Percentiles rank a stretch among this genome's conserved stretches.
These are phyloP conservation scores for Drosophila peninsularis DNA, from an alignment of 2,888 invertebrate genomes.

Conservation along the genomic window DNA sequence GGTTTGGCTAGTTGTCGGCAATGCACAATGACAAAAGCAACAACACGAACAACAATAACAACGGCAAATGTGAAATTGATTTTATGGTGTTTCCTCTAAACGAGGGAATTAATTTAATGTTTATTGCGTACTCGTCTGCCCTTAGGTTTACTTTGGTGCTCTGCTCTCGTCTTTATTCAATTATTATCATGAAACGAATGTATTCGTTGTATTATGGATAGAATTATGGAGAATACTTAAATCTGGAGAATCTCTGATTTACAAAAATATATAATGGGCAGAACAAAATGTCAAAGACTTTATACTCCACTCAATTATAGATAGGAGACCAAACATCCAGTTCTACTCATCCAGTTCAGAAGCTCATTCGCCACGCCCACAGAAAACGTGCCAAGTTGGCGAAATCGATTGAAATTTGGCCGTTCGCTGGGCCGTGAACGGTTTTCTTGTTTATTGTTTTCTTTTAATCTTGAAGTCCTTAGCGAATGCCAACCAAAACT, in stretches of 20 bases:
- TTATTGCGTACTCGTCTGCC: slow-evolving; percentile 24
- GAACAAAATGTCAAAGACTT: background rate
- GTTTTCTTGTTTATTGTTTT: background rate
- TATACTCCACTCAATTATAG: background rate
- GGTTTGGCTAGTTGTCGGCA: slow-evolving; percentile 25
- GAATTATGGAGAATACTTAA: background rate
- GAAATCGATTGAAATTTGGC: background rate
- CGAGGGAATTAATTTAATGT: slow-evolving; percentile 56
- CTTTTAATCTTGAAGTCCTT: background rate
- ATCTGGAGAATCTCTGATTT: background rate
- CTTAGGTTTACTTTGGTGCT: background rate
- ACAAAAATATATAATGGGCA: background rate
- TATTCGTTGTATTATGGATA: too few relatives aligned
- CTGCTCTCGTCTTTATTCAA: background rate
- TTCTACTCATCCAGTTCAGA: too few relatives aligned
- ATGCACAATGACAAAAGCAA: slow-evolving; percentile 35
- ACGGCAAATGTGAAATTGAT: slow-evolving; percentile 21
- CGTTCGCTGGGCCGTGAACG: background rate
- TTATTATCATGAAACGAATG: background rate
- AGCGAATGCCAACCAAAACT: background rate
- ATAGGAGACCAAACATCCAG: background rate
- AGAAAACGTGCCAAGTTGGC: background rate
- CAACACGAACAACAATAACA: background rate
- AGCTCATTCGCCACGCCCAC: background rate
- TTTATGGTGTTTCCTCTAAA: slow-evolving; percentile 29